Percentiles rank a stretch among this genome's conserved stretches.
Conservation (phyloP, 2,113 vertebrate genomes). For the Vulpes lagopus region DNA sequence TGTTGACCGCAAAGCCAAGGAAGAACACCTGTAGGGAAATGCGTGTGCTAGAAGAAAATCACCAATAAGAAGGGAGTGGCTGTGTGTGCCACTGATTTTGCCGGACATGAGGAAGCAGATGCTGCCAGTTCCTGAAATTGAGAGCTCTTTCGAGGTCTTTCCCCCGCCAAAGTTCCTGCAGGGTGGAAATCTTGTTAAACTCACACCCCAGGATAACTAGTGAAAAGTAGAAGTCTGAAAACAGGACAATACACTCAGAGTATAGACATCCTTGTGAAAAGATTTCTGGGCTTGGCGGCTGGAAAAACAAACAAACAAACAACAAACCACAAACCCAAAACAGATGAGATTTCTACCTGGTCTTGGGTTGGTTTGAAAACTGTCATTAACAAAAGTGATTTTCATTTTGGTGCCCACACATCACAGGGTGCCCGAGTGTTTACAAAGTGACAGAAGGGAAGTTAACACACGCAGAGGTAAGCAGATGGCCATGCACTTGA, state of each 20-base stretch:
- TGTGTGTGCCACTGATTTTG: background rate
- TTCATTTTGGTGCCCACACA: background rate
- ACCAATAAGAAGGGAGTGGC: background rate
- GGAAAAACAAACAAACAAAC: background rate
- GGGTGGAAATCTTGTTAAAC: background rate
- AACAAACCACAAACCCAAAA: no score
- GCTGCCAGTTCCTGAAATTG: background rate
- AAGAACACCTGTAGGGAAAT: background rate
- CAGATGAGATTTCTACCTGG: background rate
- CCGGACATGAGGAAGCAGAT: background rate
- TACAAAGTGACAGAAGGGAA: background rate
- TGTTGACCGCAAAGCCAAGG: background rate
- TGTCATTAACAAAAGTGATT: background rate
- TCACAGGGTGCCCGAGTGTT: background rate
- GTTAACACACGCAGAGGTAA: background rate
- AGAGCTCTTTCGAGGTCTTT: background rate
- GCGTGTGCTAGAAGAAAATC: background rate
- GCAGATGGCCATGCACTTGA: background rate
- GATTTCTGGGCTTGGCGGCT: background rate
- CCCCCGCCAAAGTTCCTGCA: background rate
- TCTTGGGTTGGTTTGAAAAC: background rate
- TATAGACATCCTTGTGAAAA: background rate
- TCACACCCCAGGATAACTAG: background rate
- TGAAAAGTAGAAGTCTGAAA: conserved; percentile 12
- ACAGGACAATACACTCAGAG: no score